Percentiles rank a stretch among this genome's conserved stretches.
These are phyloP conservation scores for Rhinolophus sinicus DNA, from an alignment of 2,113 vertebrate genomes.

Conservation along the genomic window DNA sequence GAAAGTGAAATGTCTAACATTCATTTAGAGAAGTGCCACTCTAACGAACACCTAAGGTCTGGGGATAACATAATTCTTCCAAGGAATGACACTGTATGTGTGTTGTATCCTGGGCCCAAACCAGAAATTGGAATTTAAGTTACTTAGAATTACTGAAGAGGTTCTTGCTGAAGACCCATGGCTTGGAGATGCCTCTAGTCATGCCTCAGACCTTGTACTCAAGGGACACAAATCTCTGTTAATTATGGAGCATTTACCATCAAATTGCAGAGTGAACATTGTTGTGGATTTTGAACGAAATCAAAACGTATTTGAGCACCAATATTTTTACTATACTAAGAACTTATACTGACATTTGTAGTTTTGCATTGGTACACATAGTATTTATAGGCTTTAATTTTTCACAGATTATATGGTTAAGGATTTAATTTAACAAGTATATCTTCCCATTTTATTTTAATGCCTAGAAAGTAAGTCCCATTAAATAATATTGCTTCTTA, in stretches of 20 bases:
- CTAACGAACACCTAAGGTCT: not conserved
- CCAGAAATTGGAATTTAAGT: not conserved
- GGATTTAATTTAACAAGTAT: not conserved
- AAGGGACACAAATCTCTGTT: not conserved
- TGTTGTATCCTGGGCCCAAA: not conserved
- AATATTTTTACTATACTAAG: not conserved
- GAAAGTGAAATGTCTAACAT: conserved; percentile 6
- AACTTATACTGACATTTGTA: not conserved
- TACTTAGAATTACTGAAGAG: not conserved
- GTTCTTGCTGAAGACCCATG: not conserved
- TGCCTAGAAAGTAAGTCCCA: not conserved
- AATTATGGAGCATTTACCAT: not conserved
- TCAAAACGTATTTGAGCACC: not conserved
- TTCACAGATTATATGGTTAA: not conserved
- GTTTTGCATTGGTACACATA: not conserved
- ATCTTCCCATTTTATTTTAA: not conserved
- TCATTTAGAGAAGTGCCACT: not conserved
- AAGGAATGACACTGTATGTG: not conserved
- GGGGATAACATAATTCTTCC: not conserved
- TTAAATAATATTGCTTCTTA: conserved; percentile 26
- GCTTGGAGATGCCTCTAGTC: not conserved
- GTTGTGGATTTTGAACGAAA: not conserved
- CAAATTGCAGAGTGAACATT: not conserved
- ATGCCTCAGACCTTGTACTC: not conserved
- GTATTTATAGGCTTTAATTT: not conserved